Evolutionary conservation across 2,797 vertebrate species (phyloP), one percentile per base, ranked within the genome.

Genomic region (Arrhamphus sclerolepis): DNA sequence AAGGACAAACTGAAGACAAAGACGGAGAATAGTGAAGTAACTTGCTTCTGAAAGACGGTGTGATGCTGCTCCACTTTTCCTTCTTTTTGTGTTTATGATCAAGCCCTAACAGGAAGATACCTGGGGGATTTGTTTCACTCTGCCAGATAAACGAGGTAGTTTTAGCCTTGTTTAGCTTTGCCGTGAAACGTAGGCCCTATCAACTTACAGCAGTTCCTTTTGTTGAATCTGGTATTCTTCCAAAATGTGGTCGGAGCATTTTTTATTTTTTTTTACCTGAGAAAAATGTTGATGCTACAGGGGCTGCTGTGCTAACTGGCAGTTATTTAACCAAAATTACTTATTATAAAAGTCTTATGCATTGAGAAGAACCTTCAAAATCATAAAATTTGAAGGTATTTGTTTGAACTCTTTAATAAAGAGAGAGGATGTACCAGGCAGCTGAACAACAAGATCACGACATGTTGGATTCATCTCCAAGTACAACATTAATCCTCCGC

Each of bases 71-170:
- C 59, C n/a, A 20, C 63, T 42, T 70, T 49, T 62, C 34, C 52
- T 54, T 47, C 19, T 18, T 74, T 66, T 60, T 10, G 44, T 56
- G n/a, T 75, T 69, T 41, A 46, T 51, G 75, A 80, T 89, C 90
- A 87, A 85, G 89, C 69, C 82, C 84, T 58, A 84, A 87, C 87
- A 89, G 70, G 89, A 84, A 77, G 63, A 81, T 69, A 61, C 66
- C 82, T 54, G 24, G 24, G 66, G 86, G 82, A 86, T 86, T 78
- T 86, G 85, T 82, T 63, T 62, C 77, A 55, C 46, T 63, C 73
- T 75, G 79, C 80, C 80, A 78, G 66, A 79, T 54, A 39, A 63
- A 50, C 56, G 46, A 75, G 72, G 75, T 66, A 56, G 62, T 64
- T 73, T 54, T 65, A 64, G 62, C 40, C 51, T 67, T 60, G 60